phyloP scores from a whole-genome alignment of 1,140 invertebrate species.

The Habropoda laboriosa region DNA sequence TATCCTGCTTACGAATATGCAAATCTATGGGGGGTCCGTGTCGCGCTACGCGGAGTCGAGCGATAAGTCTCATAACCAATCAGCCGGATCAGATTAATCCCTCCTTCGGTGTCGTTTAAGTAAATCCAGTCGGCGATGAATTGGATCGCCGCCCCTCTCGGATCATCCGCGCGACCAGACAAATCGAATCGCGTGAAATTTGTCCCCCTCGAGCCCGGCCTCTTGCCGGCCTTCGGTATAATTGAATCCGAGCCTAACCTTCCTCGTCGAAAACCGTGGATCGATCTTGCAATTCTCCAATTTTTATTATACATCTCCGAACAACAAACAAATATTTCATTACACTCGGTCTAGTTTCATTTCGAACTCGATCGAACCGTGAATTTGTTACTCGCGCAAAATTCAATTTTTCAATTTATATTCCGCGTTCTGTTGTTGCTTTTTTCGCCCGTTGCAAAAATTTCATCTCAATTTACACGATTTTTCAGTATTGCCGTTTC shows the following conservation, averaged over 20 bases:
- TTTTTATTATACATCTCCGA: too few relatives aligned
- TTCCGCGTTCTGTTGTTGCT: too few relatives aligned
- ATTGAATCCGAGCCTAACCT: constrained; percentile 1
- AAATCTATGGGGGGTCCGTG: constrained; percentile 33
- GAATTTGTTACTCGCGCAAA: too few relatives aligned
- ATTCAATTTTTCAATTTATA: too few relatives aligned
- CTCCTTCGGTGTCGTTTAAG: constrained; percentile 57
- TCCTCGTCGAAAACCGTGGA: neutral
- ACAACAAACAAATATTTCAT: too few relatives aligned
- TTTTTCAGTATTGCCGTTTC: too few relatives aligned
- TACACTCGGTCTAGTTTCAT: too few relatives aligned
- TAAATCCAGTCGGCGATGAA: constrained; percentile 51
- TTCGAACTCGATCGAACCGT: too few relatives aligned
- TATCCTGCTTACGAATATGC: constrained; percentile 47
- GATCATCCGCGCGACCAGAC: constrained; percentile 13
- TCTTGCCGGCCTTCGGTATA: neutral
- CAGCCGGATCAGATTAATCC: constrained; percentile 59
- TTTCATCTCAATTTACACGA: too few relatives aligned
- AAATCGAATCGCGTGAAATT: constrained; percentile 33
- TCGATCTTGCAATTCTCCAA: too few relatives aligned
- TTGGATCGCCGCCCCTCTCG: constrained; percentile 10
- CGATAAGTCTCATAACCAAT: constrained; percentile 66
- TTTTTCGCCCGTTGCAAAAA: too few relatives aligned
- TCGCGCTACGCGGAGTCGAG: constrained; percentile 48
- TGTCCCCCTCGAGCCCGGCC: neutral